Evolutionary conservation across 2,113 vertebrate genomes (phyloP).

Genomic region (cat (Felis catus)): F.catus_Fca126_mat1.0 CM031418.1:38606501-38607000

Average conservation of each 20-base stretch:
- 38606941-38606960: background rate
- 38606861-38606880: background rate
- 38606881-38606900: accelerated
- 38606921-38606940: accelerated
- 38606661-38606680: background rate
- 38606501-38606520: background rate
- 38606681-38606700: background rate
- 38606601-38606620: background rate
- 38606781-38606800: background rate
- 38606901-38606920: no score
- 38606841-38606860: background rate
- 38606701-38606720: background rate
- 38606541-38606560: background rate
- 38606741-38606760: background rate
- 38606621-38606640: background rate
- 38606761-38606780: background rate
- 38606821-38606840: background rate
- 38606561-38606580: background rate
- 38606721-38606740: background rate
- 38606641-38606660: background rate
- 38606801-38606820: background rate
- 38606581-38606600: background rate
- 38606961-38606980: background rate
- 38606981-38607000: background rate
- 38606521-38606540: background rate